Base-by-base conservation (phyloP, 2,797 vertebrate genomes). In the Pterois miles region DNA sequence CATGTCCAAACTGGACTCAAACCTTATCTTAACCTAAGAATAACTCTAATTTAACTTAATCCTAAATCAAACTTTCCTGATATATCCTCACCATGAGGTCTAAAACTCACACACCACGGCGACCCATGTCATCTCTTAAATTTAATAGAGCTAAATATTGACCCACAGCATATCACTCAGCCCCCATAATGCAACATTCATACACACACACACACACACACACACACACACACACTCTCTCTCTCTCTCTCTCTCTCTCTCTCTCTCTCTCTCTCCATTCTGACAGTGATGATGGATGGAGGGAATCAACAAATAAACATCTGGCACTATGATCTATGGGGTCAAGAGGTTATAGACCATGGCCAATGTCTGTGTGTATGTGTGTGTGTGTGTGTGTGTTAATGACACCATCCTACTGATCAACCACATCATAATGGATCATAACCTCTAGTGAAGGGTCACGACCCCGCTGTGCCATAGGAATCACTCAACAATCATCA, bases 251-350 rank as follows among this genome's bases (percentile, higher is more conserved):
- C n/a, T n/a, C n/a, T n/a, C n/a, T n/a, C n/a, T n/a, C n/a, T n/a
- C n/a, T n/a, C n/a, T n/a, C n/a, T 69, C 73, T 65, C 48, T 56
- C 18, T 43, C 18, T 75, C 40, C 74, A 59, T 59, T 78, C 75
- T 89, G 92, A 92, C 91, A 89, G 78, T 53, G 88, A 91, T 96
- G 95, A 95, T 95, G 91, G 91, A 81, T 85, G 88, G 86, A 75
- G 83, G 82, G 81, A 88, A 88, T 92, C 91, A 91, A 94, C 90
- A 95, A 93, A 93, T 92, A 93, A 93, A 93, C 91, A 88, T 88
- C 86, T 90, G 83, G 72, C 85, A 70, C 60, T 29, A 54, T 82
- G 76, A 86, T 91, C 76, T 56, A 4, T 43, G 27, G 69, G 92
- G 91, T 92, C 90, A 90, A 43, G 67, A 84, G 88, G 90, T 93